A percentile compares a stretch with the other conserved stretches of the same genome.
Conservation (phyloP, 1,140 invertebrate genomes). For the Meloidogyne floridensis region DNA sequence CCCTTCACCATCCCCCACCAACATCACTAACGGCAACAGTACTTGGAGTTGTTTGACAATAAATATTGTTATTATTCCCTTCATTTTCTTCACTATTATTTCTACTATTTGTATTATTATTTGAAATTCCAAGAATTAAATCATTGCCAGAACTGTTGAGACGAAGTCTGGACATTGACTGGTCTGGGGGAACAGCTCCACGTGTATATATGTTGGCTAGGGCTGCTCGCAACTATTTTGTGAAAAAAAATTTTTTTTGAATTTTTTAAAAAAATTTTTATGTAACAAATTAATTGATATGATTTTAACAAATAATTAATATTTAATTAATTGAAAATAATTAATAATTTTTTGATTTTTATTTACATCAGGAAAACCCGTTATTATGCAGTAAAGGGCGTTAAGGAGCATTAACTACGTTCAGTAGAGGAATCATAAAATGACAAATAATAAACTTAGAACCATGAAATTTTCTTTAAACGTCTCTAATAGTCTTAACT, state of each 20-base stretch:
- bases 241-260: conserved; percentile 5
- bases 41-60: conserved; percentile 5
- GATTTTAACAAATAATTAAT: no score
- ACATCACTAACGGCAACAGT: background rate
- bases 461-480: no score
- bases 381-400: no score
- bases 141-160: conserved; percentile 26
- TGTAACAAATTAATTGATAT: no score
- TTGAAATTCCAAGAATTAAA: background rate
- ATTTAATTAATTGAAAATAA: no score
- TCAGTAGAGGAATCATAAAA: no score
- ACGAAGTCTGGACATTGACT: conserved; percentile 27
- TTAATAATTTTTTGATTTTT: no score
- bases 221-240: conserved; percentile 55
- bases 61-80: conserved; percentile 1
- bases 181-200: conserved; percentile 52
- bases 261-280: background rate
- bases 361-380: no score
- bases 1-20: background rate
- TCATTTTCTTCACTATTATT: conserved; percentile 24
- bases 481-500: no score
- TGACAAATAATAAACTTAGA: no score
- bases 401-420: no score
- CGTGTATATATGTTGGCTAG: conserved; percentile 59
- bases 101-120: background rate